Evolutionary conservation across 37 sponge, comb jelly and placozoan genomes (phyloP).

Genomic region (Oopsacas minuta): DNA sequence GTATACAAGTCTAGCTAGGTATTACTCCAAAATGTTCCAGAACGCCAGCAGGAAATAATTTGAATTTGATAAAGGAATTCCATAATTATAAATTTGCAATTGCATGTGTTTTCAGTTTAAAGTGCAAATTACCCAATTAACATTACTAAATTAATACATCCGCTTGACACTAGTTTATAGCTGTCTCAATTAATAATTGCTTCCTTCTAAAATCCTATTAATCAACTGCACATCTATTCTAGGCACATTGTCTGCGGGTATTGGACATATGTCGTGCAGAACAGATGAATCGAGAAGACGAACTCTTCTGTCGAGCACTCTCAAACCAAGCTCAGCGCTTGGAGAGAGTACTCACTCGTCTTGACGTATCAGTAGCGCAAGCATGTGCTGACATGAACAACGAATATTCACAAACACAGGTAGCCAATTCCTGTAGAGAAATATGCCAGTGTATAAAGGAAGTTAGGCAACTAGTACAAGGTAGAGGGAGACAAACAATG

Average conservation of each 20-base stretch:
- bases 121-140: no score
- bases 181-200: no score
- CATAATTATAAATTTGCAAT: no score
- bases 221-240: neutral
- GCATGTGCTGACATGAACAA: neutral
- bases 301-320: neutral
- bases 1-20: no score
- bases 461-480: neutral
- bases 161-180: no score
- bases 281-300: neutral
- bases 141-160: no score
- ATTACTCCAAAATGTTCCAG: no score
- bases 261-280: neutral
- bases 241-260: neutral
- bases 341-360: neutral
- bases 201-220: no score
- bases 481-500: neutral
- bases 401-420: slow-evolving; percentile 1
- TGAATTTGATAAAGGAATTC: no score
- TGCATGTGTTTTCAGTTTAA: no score
- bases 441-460: slow-evolving; percentile 11
- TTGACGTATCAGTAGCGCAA: neutral
- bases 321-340: slow-evolving; percentile 4
- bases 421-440: neutral
- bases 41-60: no score